These are phyloP conservation scores for Rhopalosiphum nymphaeae DNA, from an alignment of 2,888 invertebrate genomes.

Conservation along the genomic window DNA sequence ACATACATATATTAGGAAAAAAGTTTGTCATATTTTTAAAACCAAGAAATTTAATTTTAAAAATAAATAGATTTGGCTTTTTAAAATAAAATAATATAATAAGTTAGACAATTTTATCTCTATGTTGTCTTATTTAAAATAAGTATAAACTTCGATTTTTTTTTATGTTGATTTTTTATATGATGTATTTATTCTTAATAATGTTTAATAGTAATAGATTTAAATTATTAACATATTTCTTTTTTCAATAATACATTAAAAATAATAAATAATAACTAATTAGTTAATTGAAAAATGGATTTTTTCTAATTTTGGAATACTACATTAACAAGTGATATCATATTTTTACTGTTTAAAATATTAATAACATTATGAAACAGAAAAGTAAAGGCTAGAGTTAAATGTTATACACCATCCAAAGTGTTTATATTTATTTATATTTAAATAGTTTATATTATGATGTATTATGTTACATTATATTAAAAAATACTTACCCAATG, in stretches of 20 bases:
- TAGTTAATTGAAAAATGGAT: neutral
- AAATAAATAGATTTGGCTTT: neutral
- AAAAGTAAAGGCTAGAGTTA: neutral
- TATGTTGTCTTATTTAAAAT: neutral
- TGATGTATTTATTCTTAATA: neutral
- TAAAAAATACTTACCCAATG: constrained; percentile 47
- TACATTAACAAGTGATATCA: neutral
- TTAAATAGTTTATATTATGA: neutral
- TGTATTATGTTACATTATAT: neutral
- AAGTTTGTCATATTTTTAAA: neutral
- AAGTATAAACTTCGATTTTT: neutral
- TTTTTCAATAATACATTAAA: neutral
- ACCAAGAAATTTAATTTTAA: neutral
- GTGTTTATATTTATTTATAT: neutral
- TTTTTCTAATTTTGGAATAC: neutral
- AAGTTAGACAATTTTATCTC: neutral
- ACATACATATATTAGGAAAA: neutral
- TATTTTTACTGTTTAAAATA: neutral
- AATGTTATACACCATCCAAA: neutral
- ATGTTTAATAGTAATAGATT: neutral
- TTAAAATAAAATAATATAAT: neutral
- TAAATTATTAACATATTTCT: neutral
- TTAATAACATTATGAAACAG: neutral
- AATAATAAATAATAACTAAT: neutral
- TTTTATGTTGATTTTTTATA: neutral